These are phyloP conservation scores for Esox masquinongy DNA, from an alignment of 2,797 vertebrate genomes.

Conservation along the genomic window DNA sequence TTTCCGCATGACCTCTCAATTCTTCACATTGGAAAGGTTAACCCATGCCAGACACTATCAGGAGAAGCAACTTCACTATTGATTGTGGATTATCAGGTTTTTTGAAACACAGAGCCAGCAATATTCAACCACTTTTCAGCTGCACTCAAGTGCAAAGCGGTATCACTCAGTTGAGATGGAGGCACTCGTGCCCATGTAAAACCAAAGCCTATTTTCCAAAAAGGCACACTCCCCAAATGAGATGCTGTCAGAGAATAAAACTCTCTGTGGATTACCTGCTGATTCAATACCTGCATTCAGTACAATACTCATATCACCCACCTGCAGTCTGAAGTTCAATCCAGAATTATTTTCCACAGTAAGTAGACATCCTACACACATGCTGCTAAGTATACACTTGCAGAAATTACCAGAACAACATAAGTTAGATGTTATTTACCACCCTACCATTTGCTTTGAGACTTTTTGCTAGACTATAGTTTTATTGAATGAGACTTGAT, in stretches of 20 bases:
- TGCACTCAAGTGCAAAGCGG: constrained; percentile 44
- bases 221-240: neutral
- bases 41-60: constrained; percentile 29
- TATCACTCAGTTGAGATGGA: constrained; percentile 20
- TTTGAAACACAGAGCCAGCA: constrained; percentile 13
- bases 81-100: constrained; percentile 42
- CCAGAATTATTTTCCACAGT: too few species aligned
- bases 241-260: neutral
- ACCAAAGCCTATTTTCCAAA: neutral
- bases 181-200: constrained; percentile 18
- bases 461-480: too few species aligned
- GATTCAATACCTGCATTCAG: neutral
- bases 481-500: too few species aligned
- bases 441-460: too few species aligned
- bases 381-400: too few species aligned
- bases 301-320: too few species aligned
- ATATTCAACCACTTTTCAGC: constrained; percentile 25
- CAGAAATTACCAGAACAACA: too few species aligned
- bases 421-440: too few species aligned
- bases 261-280: constrained; percentile 6
- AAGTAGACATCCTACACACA: too few species aligned
- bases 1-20: constrained; percentile 19
- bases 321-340: too few species aligned
- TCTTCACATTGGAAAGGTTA: constrained; percentile 40
- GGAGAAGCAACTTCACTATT: constrained; percentile 8